These are phyloP conservation scores for Dallia pectoralis DNA, from an alignment of 2,797 vertebrate species.

Conservation along the genomic window DNA sequence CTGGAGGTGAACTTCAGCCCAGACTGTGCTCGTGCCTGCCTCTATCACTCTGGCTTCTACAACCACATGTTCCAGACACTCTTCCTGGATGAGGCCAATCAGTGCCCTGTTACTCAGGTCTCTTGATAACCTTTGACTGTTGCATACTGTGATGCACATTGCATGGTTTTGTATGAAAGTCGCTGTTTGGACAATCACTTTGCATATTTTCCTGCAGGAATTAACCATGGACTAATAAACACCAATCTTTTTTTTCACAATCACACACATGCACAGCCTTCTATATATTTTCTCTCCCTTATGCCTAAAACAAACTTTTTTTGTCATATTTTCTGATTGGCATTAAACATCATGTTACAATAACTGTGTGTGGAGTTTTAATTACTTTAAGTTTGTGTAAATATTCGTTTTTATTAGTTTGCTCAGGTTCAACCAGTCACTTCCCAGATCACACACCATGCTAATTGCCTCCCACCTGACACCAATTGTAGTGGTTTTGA, in stretches of 20 bases:
- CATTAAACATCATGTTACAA: too few relatives aligned
- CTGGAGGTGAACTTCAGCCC: constrained; percentile 94
- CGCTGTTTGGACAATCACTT: background rate
- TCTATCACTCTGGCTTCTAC: constrained; percentile 90
- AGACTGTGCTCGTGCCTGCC: constrained; percentile 89
- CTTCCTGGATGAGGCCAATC: constrained; percentile 79
- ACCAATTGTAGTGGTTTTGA: too few relatives aligned
- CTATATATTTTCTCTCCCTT: too few relatives aligned
- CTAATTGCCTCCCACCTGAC: too few relatives aligned
- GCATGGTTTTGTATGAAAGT: background rate
- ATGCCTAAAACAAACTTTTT: background rate
- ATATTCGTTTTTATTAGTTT: too few relatives aligned
- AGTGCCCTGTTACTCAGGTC: constrained; percentile 78
- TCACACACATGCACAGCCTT: background rate
- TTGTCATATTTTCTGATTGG: too few relatives aligned
- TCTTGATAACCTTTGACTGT: constrained; percentile 51
- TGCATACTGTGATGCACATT: background rate
- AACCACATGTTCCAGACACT: constrained; percentile 91
- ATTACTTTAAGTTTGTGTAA: too few relatives aligned
- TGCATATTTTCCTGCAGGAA: background rate
- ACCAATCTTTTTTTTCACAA: too few relatives aligned
- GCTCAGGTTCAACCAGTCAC: too few relatives aligned
- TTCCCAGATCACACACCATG: too few relatives aligned
- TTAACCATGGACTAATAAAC: background rate
- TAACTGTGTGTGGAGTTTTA: too few relatives aligned